Conservation (phyloP, 2,113 vertebrate species). For the Aegithalos caudatus region DNA sequence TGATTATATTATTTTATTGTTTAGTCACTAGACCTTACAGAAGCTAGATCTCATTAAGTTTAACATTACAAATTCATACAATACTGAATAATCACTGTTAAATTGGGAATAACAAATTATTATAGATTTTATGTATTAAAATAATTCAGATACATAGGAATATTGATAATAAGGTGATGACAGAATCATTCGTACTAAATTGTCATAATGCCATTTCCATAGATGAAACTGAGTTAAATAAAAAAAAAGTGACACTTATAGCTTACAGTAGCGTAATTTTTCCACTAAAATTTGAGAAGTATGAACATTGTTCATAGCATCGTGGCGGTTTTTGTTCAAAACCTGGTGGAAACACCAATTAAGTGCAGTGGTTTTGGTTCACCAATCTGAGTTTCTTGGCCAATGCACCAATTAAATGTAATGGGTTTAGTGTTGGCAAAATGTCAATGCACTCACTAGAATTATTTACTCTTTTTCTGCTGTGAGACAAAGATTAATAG, state of each 20-base stretch:
- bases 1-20: not conserved
- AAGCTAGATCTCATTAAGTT: not conserved
- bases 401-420: not conserved
- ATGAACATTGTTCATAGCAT: rapidly evolving
- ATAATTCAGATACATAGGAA: not conserved
- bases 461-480: not conserved
- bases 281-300: not conserved
- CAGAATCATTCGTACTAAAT: not conserved
- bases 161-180: not conserved
- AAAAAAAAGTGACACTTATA: not conserved
- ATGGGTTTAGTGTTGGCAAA: not conserved
- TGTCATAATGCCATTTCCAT: not conserved
- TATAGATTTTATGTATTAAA: not conserved
- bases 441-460: not conserved
- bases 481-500: not conserved
- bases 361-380: not conserved
- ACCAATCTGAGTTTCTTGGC: not conserved
- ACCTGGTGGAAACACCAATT: not conserved
- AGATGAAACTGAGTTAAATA: not conserved
- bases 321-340: not conserved
- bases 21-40: not conserved
- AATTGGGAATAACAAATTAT: not conserved
- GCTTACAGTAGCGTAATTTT: not conserved
- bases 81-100: not conserved
- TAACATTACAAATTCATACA: not conserved